Evolutionary conservation across 2,888 invertebrate species (phyloP).

Genomic region (Teleiodes luculella): DNA sequence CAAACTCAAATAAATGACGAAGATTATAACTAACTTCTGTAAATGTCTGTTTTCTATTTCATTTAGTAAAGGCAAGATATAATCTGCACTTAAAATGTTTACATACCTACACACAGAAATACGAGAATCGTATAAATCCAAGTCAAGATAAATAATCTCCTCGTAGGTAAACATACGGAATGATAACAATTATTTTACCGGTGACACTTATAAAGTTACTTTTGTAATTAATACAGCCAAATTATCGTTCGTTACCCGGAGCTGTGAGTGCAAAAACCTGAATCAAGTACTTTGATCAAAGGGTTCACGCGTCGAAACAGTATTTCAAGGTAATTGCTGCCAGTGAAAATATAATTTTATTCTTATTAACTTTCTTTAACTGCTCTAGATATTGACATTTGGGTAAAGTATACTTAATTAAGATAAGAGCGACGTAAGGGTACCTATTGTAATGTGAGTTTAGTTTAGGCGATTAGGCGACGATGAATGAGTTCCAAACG

Average conservation of each 20-base stretch:
- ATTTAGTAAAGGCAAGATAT: neutral
- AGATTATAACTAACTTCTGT: neutral
- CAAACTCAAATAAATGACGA: neutral
- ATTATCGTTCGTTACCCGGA: conserved; percentile 47
- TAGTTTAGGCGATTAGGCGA: no score
- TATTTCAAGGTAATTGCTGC: conserved; percentile 63
- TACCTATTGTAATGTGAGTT: no score
- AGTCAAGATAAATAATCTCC: neutral
- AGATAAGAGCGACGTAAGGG: no score
- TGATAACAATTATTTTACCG: conserved; percentile 32
- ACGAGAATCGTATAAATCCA: neutral
- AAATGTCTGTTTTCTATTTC: neutral
- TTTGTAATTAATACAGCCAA: conserved; percentile 54
- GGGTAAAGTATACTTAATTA: no score
- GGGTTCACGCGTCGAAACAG: conserved; percentile 51
- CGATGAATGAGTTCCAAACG: no score
- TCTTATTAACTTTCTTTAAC: conserved; percentile 60
- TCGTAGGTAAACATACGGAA: conserved; percentile 2
- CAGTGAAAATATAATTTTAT: conserved; percentile 61
- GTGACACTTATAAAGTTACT: conserved; percentile 43
- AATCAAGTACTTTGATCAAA: conserved; percentile 62
- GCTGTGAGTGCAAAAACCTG: conserved; percentile 49
- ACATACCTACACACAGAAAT: neutral
- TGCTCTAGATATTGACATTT: conserved; percentile 68
- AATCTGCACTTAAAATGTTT: neutral